Base-by-base conservation (phyloP, 1,140 invertebrate species). In the Cyphomyrmex costatus region DNA sequence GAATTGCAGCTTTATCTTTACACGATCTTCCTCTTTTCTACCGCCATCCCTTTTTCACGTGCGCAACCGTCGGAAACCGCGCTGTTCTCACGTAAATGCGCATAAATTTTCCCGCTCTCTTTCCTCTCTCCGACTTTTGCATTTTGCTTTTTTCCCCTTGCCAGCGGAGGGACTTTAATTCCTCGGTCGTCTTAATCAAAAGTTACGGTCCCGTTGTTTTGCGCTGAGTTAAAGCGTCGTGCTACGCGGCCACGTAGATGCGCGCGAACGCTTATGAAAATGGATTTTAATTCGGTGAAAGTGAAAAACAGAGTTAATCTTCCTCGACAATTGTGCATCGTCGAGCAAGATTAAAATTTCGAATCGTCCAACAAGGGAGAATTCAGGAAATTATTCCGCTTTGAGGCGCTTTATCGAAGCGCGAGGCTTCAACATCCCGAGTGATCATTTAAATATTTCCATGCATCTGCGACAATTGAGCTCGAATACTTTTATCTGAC, bases 171-270 rank as follows among this genome's bases (percentile, higher is more conserved):
- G 85, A 87, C 79, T 82, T 85, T 90, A 90, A 88, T 90, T 89
- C 74, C 85, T 85, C 68, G 53, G 85, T 60, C 68, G 88, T 85
- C 89, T 90, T 90, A 90, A 90, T 90, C 88, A 90, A 90, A 90
- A 90, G 89, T 90, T 89, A 89, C 89, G 88, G 61, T 87, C 73
- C 79, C 86, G 58, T 83, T 87, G 80, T 89, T 89, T 88, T 76
- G 79, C 74, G 51, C 19, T 3, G 74, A 90, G 85, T 90, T 86
- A 73, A 89, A 83, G 87, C 77, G 87, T 76, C 83, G 58, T 27
- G 79, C 33, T 63, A 12, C 19, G 58, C 36, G 70, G 56, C 46
- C 68, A 63, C 27, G 77, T 24, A 58, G 3, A 24, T 46, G 80
- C 70, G 42, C 42, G 24, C 58, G 27, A 78, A 70, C 79, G 77